Evolutionary conservation across 2,888 invertebrate genomes (phyloP).

Genomic region (Byasa hedistus): DNA sequence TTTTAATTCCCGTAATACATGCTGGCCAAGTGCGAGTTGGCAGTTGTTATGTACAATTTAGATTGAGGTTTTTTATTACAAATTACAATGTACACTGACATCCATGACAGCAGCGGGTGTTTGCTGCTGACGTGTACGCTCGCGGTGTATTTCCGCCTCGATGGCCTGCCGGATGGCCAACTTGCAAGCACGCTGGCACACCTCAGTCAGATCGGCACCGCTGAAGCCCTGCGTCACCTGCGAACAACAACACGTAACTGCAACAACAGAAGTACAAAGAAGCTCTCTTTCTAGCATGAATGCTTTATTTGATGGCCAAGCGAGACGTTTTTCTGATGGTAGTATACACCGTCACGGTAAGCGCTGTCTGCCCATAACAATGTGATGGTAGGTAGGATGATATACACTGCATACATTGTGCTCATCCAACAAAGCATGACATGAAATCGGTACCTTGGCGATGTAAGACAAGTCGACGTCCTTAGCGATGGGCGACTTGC

Average conservation of each 20-base stretch:
- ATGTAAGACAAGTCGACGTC: constrained; percentile 95
- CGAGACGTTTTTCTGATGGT: no score
- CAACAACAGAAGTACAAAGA: neutral
- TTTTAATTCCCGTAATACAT: no score
- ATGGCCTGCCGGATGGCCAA: constrained; percentile 98
- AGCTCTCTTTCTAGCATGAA: no score
- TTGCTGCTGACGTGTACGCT: constrained; percentile 90
- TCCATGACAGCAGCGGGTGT: constrained; percentile 88
- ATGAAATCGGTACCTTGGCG: constrained; percentile 82
- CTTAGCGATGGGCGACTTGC: constrained; percentile 97
- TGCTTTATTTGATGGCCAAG: no score
- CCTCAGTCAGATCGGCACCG: constrained; percentile 99
- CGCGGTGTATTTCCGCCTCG: constrained; percentile 95
- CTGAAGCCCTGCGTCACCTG: constrained; percentile 95
- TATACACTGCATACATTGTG: no score
- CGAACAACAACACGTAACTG: neutral
- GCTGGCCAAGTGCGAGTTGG: no score
- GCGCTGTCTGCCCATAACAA: no score
- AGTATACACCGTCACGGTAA: no score
- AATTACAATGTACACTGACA: constrained; percentile 78
- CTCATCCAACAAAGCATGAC: no score
- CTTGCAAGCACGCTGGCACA: constrained; percentile 99
- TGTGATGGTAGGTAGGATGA: no score
- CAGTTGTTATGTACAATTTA: no score
- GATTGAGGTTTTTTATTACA: neutral